phyloP scores from a whole-genome alignment of 30 jellyfish, hydroid and myxozoan species.

The Aurelia sp. region DNA sequence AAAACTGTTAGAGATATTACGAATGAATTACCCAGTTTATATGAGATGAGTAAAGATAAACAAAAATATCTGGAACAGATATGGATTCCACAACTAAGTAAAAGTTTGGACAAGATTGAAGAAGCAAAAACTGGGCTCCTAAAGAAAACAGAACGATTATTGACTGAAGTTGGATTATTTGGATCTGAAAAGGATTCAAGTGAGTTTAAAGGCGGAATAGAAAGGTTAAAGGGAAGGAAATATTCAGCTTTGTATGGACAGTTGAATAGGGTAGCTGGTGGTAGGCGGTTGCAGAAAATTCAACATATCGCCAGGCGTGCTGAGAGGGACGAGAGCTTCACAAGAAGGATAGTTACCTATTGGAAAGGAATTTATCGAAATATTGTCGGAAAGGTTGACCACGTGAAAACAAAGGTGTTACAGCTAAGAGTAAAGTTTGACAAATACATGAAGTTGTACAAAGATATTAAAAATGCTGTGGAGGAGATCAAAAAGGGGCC shows the following conservation, averaged over 20 bases:
- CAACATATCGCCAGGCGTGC: conserved; percentile 19
- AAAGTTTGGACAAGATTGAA: conserved; percentile 45
- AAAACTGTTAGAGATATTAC: conserved; percentile 23
- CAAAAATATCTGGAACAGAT: conserved; percentile 16
- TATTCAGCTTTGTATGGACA: conserved; percentile 22
- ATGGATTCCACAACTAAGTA: conserved; percentile 51
- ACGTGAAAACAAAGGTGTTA: conserved; percentile 46
- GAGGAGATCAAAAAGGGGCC: conserved; percentile 84
- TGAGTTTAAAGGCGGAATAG: neutral
- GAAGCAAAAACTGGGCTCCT: conserved; percentile 17
- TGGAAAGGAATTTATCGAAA: conserved; percentile 42
- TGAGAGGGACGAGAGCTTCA: conserved; percentile 34
- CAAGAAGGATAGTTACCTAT: neutral
- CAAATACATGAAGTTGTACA: conserved; percentile 58
- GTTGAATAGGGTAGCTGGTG: neutral
- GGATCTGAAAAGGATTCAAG: neutral
- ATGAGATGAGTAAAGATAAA: neutral
- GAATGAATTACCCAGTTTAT: conserved; percentile 5
- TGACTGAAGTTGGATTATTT: conserved; percentile 26
- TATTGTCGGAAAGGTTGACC: conserved; percentile 60
- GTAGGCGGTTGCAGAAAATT: conserved; percentile 7
- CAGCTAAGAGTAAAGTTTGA: conserved; percentile 52
- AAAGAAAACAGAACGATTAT: conserved; percentile 6
- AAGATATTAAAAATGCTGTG: conserved; percentile 66
- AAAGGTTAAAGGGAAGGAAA: conserved; percentile 13